These are phyloP conservation scores for Dinocampus coccinellae DNA, from an alignment of 2,888 invertebrate genomes.

Conservation along the genomic window DNA sequence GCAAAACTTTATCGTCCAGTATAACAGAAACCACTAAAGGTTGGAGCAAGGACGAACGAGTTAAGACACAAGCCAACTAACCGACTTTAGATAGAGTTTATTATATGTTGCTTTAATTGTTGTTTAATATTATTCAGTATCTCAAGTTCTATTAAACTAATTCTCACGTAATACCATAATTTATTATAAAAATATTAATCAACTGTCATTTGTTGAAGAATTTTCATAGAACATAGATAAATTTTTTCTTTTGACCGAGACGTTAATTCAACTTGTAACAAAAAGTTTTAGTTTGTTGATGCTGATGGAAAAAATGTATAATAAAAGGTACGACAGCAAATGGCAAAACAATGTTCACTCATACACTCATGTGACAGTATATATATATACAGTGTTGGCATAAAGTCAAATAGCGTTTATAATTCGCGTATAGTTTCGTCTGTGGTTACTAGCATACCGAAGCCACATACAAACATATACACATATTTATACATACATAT, in stretches of 20 bases:
- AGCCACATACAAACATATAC: not conserved
- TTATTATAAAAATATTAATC: not conserved
- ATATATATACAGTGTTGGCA: constrained; percentile 56
- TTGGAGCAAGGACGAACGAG: not conserved
- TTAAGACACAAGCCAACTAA: constrained; percentile 5
- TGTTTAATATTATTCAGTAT: constrained; percentile 50
- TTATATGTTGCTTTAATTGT: constrained; percentile 49
- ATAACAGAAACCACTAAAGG: constrained; percentile 23
- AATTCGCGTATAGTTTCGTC: constrained; percentile 60
- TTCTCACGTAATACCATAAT: not conserved
- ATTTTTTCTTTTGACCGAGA: too few relatives aligned
- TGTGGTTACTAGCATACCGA: constrained; percentile 8
- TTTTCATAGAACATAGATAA: too few relatives aligned
- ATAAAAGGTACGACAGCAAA: too few relatives aligned
- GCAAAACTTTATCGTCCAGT: constrained; percentile 42
- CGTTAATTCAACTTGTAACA: too few relatives aligned
- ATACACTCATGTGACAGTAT: not conserved
- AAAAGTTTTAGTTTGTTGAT: too few relatives aligned
- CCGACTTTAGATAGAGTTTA: constrained; percentile 20
- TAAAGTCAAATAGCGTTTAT: constrained; percentile 65
- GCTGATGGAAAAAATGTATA: too few relatives aligned
- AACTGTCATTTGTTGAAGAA: not conserved
- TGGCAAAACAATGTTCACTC: too few relatives aligned
- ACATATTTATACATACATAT: constrained; percentile 1
- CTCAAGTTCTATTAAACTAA: constrained; percentile 34